Evolutionary conservation across 1,140 invertebrate species (phyloP), one percentile per base, ranked within the genome.

Genomic region (Leptopilina clavipes): DNA sequence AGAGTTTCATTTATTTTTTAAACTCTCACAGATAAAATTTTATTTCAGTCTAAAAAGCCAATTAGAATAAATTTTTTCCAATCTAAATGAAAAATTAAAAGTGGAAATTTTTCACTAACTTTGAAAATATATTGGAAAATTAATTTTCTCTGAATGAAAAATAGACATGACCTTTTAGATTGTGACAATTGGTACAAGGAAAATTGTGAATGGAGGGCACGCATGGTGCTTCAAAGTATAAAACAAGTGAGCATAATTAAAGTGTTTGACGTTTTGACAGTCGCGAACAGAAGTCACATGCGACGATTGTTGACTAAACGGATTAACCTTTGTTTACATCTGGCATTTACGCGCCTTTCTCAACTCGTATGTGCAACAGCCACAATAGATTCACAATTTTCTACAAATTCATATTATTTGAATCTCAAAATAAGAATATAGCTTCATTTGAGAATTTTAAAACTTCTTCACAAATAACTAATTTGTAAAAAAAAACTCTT

Each of bases 231-330:
- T 65, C 80, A 76, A 83, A 74, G 79, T 81, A 77, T 82, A 79
- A 72, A 65, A n/a, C 48, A 19, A 52, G 70, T 48, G 48, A 75
- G 71, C 78, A 82, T 81, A 83, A 85, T 83, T 84, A 82, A 86
- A 82, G 76, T 80, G 59, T 65, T 65, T 65, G 82, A 83, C 78
- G 83, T 83, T 80, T 81, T 80, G 80, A 83, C 75, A 74, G 76
- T 77, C 82, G 84, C 65, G 75, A 80, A 84, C 81, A 75, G 71
- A 79, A 83, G 80, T 85, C 83, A 83, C 83, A 83, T 81, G 82
- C 45, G 70, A 65, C 59, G 22, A 65, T 31, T 65, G 59, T 65
- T 65, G 59, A 65, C 73, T 82, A 80, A 84, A 76, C 77, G 73
- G 74, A 80, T 79, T 78, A 84, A 75, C 78, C 78, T 82, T 73